These are phyloP conservation scores for Psammodynastes pulverulentus DNA, from an alignment of 2,113 vertebrate genomes.

Conservation along the genomic window DNA sequence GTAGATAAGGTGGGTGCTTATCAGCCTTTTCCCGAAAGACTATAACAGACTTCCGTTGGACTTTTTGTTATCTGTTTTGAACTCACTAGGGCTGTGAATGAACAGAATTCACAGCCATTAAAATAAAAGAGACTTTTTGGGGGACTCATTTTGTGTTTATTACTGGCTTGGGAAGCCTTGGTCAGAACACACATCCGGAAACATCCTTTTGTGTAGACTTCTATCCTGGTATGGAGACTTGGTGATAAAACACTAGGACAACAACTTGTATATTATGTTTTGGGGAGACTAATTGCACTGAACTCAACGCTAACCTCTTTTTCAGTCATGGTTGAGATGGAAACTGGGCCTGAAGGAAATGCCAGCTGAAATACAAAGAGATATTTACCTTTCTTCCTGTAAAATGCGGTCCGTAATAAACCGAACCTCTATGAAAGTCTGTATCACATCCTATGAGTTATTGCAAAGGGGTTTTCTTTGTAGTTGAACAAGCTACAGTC, in stretches of 20 bases:
- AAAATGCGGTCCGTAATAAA: slow-evolving; percentile 17
- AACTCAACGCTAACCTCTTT: not conserved
- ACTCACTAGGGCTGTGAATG: too few relatives aligned
- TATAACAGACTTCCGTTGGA: too few relatives aligned
- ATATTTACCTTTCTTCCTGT: slow-evolving; percentile 4
- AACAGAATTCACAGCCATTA: too few relatives aligned
- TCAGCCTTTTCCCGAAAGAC: too few relatives aligned
- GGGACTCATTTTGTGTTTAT: too few relatives aligned
- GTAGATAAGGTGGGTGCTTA: too few relatives aligned
- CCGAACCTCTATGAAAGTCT: slow-evolving; percentile 44
- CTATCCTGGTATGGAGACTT: not conserved
- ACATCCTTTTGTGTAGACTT: not conserved
- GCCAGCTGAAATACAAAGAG: slow-evolving; percentile 7
- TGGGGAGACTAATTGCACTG: not conserved
- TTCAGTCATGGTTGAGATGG: not conserved
- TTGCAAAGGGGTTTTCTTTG: not conserved
- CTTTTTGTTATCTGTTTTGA: too few relatives aligned
- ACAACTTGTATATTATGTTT: not conserved
- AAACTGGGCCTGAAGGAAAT: slow-evolving; percentile 16
- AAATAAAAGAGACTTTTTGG: too few relatives aligned
- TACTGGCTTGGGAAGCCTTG: too few relatives aligned
- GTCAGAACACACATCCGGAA: too few relatives aligned
- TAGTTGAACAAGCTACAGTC: slow-evolving; percentile 33
- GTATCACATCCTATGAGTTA: slow-evolving; percentile 37
- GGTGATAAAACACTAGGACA: not conserved